These are phyloP conservation scores for Ridgeia piscesae DNA, from an alignment of 1,140 invertebrate species.

Conservation along the genomic window DNA sequence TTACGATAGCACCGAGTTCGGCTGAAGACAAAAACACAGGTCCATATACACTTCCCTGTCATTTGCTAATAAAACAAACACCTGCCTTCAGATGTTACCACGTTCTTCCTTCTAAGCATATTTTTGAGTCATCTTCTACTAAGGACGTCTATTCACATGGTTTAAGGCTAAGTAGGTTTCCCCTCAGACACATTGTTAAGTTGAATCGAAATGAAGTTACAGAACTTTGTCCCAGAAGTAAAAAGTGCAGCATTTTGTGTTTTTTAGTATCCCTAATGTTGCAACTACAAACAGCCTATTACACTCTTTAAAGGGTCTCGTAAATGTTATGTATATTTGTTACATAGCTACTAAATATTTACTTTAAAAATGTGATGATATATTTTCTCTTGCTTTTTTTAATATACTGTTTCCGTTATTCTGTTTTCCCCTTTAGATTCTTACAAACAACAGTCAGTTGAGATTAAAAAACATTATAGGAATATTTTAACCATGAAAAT, in stretches of 20 bases:
- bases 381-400: neutral
- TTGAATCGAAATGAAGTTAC: neutral
- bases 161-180: neutral
- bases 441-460: neutral
- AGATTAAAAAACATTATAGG: neutral
- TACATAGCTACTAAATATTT: no score
- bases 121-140: neutral
- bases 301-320: neutral
- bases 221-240: neutral
- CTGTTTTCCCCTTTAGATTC: neutral
- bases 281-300: neutral
- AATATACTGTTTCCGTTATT: neutral
- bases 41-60: neutral
- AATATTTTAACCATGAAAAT: neutral
- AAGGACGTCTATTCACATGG: neutral
- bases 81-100: neutral
- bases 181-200: neutral
- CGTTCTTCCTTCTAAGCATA: neutral
- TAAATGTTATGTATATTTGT: neutral
- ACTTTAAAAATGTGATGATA: no score
- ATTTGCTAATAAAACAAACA: neutral
- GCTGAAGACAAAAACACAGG: neutral
- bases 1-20: neutral
- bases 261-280: neutral
- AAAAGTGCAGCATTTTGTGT: neutral